Evolutionary conservation across 1,140 invertebrate genomes (phyloP).

Genomic region (Drosophila sp.): DNA sequence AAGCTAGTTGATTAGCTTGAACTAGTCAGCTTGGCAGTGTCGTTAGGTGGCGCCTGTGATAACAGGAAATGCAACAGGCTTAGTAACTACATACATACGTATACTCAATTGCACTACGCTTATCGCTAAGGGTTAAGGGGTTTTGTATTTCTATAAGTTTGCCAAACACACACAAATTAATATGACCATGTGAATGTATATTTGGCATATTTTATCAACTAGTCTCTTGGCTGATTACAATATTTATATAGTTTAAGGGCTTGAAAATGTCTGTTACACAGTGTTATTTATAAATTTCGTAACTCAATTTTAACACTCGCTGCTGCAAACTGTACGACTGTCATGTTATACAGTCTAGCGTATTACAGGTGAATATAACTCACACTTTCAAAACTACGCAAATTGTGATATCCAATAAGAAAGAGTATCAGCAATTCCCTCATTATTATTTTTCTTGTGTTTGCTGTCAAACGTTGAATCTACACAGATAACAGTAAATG

Average conservation of each 20-base stretch:
- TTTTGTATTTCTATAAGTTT: slow-evolving; percentile 8
- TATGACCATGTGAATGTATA: not conserved
- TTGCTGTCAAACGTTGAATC: slow-evolving; percentile 6
- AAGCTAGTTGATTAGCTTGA: slow-evolving; percentile 3
- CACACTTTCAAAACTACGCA: not conserved
- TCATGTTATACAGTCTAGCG: not conserved
- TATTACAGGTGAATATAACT: no score
- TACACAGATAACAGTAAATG: slow-evolving; percentile 22
- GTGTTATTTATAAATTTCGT: slow-evolving; percentile 2
- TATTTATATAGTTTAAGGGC: slow-evolving; percentile 11
- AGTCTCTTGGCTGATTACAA: not conserved
- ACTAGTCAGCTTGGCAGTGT: not conserved
- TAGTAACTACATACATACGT: not conserved
- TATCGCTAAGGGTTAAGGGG: slow-evolving; percentile 28
- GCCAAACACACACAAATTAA: slow-evolving; percentile 21
- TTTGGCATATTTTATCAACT: slow-evolving; percentile 5
- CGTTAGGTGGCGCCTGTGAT: not conserved
- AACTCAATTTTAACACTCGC: not conserved
- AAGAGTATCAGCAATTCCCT: not conserved
- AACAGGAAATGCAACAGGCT: slow-evolving; percentile 12
- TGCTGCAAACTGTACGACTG: slow-evolving; percentile 7
- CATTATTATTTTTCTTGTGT: not conserved
- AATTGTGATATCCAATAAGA: not conserved
- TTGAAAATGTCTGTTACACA: not conserved
- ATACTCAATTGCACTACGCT: slow-evolving; percentile 3